Evolutionary conservation across 2,113 vertebrate species (phyloP), one percentile per base, ranked within the genome.

Genomic region (Rhineura floridana): DNA sequence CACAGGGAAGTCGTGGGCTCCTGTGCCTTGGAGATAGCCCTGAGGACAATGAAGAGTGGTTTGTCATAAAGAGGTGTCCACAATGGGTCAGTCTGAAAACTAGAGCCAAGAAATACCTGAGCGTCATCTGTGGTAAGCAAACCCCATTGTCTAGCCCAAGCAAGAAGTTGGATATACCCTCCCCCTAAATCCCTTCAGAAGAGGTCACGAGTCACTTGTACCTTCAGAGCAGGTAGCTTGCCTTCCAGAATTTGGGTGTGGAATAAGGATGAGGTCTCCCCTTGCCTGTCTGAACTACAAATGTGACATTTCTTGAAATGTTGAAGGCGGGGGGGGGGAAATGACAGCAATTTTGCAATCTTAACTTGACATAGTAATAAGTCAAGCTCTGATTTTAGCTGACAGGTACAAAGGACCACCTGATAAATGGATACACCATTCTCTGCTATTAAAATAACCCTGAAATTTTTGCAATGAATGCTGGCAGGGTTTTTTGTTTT

Each of bases 61-160:
- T 96, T 33, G 6, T 95, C 48, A 85, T 96, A 3, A 87, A 92
- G 63, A 93, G 77, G 63, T 95, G 94, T n/a, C 95, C 95, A 0
- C 84, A 88, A 7, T 96, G 94, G 95, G 81, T 96, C 90, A 94
- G 73, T 81, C 93, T 96, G 79, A 91, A 36, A 62, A 72, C 94
- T 1, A 93, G 85, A 84, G 9, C 86, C 39, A 85, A 87, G 70
- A 91, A 76, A 87, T 94, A 94, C 81, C 23, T 96, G 88, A 91
- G 95, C 0, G 48, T 96, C 46, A 0, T 92, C n/a, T 92, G 90
- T 0, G 96, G 96, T 90, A 96, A 96, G 96, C 86, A 50, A 48
- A 55, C 46, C 62, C 78, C 8, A 4, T 15, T 73, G 62, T 50
- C 65, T n/a, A 1, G 23, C 39, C 59, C 65, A 65, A 19, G 9